Evolutionary conservation across 1,140 invertebrate species (phyloP).

Genomic region (Trichoplusia ni): DNA sequence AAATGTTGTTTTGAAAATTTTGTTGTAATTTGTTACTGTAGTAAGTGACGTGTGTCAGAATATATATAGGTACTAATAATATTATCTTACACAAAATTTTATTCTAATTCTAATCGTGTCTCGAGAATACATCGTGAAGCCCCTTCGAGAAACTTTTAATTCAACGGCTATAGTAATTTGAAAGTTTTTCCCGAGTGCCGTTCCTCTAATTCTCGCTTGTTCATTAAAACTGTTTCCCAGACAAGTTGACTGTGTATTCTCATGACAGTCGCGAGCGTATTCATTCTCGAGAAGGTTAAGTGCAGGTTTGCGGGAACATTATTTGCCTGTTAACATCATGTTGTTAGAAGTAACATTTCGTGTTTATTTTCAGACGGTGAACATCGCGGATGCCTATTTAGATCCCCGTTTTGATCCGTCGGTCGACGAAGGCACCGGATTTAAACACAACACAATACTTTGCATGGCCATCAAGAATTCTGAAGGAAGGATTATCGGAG

Average conservation of each 20-base stretch:
- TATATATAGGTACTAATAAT: too few relatives aligned
- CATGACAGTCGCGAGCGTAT: neutral
- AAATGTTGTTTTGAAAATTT: too few relatives aligned
- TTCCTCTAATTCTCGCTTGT: constrained; percentile 7
- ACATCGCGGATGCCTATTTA: constrained; percentile 94
- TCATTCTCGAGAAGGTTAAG: constrained; percentile 6
- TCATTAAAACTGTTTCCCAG: constrained; percentile 9
- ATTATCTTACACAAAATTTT: too few relatives aligned
- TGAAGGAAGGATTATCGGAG: constrained; percentile 93
- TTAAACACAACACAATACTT: constrained; percentile 92
- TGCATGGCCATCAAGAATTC: constrained; percentile 97
- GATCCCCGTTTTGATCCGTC: constrained; percentile 95
- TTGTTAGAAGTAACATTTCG: constrained; percentile 18
- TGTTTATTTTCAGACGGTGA: constrained; percentile 86
- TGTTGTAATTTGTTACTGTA: too few relatives aligned
- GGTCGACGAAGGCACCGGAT: constrained; percentile 89
- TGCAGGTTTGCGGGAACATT: neutral
- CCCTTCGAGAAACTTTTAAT: neutral
- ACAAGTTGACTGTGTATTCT: neutral
- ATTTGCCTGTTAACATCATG: neutral
- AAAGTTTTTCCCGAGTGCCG: constrained; percentile 2
- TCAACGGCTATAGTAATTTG: constrained; percentile 1
- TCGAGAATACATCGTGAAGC: neutral
- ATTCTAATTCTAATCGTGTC: neutral
- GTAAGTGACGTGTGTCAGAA: too few relatives aligned